phyloP scores from a whole-genome alignment of 2,797 vertebrate genomes.

The Otolemur crassicaudatus region DNA sequence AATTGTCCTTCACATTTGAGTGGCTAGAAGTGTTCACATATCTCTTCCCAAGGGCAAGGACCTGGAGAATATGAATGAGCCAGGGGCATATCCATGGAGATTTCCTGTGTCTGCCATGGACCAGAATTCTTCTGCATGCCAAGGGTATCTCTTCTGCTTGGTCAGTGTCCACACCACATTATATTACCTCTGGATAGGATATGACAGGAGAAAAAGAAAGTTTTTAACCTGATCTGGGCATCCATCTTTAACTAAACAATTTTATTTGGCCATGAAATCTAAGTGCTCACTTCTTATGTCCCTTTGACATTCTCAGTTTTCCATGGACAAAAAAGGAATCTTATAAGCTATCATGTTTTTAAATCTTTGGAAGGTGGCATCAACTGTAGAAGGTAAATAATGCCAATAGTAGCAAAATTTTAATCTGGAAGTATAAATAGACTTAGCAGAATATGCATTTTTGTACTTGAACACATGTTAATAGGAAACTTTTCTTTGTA shows the following conservation, averaged over 20 bases:
- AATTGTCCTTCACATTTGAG: rapidly evolving
- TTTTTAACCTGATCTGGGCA: conserved; percentile 46
- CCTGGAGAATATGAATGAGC: neutral
- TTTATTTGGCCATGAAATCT: neutral
- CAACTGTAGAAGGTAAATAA: neutral
- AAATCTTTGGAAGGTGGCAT: rapidly evolving
- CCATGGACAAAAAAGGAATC: conserved; percentile 17
- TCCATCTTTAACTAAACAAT: conserved; percentile 24
- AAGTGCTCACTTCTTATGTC: neutral
- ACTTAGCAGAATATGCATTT: neutral
- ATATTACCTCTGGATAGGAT: neutral
- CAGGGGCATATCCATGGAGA: rapidly evolving
- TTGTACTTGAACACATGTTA: neutral
- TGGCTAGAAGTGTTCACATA: rapidly evolving
- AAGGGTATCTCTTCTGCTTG: neutral
- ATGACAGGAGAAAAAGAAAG: neutral
- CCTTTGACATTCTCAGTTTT: neutral
- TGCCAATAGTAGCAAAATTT: neutral
- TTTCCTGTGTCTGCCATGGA: neutral
- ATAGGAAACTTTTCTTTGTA: neutral
- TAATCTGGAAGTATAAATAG: neutral
- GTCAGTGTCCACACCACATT: neutral
- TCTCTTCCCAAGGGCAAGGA: neutral
- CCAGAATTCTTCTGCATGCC: neutral
- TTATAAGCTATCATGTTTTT: neutral